phyloP scores from a whole-genome alignment of 2,113 vertebrate genomes.

The Alethe castanea region DNA sequence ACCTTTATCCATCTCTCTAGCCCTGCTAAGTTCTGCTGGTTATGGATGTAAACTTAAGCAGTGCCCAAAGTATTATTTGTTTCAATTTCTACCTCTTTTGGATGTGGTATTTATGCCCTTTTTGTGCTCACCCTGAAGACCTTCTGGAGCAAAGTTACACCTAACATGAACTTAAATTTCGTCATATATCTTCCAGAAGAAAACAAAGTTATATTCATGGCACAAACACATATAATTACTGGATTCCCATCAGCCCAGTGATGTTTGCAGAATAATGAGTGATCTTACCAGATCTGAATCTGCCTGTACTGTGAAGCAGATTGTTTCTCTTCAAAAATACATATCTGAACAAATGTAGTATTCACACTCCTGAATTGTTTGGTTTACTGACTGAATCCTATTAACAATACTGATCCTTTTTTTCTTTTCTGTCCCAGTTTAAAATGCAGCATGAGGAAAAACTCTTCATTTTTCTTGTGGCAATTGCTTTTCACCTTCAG shows the following conservation, averaged over 20 bases:
- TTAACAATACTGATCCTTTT: neutral
- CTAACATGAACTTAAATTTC: neutral
- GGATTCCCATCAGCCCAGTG: neutral
- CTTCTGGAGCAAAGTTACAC: neutral
- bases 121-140: neutral
- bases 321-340: neutral
- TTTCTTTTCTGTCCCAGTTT: neutral
- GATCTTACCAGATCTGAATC: neutral
- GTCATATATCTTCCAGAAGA: neutral
- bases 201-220: neutral
- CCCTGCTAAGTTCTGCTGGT: neutral
- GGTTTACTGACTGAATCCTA: neutral
- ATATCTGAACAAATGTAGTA: neutral
- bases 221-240: neutral
- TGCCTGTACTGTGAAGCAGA: neutral
- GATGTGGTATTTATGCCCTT: neutral
- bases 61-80: neutral
- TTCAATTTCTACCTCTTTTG: neutral
- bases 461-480: neutral
- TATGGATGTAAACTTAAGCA: neutral
- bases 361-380: neutral
- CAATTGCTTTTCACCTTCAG: neutral
- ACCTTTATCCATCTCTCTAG: neutral
- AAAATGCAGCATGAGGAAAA: accelerated
- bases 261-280: neutral